Percentiles rank a stretch among this genome's conserved stretches.
phyloP scores from a whole-genome alignment of 2,888 invertebrate species.

The Ornithoptera priamus region DNA sequence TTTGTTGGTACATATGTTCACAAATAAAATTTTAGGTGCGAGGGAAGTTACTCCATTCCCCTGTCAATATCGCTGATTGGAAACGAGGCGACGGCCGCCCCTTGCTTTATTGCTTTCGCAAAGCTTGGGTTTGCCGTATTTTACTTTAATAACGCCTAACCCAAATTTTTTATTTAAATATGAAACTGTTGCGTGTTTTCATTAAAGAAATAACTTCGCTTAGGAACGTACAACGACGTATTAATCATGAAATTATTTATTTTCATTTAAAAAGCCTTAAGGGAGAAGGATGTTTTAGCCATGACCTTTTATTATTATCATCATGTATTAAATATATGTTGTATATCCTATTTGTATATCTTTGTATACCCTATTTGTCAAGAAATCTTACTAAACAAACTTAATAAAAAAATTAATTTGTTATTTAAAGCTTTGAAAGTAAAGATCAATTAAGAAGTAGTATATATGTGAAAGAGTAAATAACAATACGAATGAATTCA shows the following conservation, averaged over 20 bases:
- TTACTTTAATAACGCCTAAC: slow-evolving; percentile 27
- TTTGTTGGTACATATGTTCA: slow-evolving; percentile 33
- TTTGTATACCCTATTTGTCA: too few relatives aligned
- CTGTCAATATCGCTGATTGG: slow-evolving; percentile 66
- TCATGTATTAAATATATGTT: too few relatives aligned
- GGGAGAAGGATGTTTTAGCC: not conserved
- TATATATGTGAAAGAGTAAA: too few relatives aligned
- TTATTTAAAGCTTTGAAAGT: too few relatives aligned
- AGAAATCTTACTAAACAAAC: too few relatives aligned
- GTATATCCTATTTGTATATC: too few relatives aligned
- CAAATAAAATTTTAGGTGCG: slow-evolving; percentile 45
- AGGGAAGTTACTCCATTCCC: slow-evolving; percentile 41
- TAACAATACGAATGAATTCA: too few relatives aligned
- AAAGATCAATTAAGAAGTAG: too few relatives aligned
- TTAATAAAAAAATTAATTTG: too few relatives aligned
- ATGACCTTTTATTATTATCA: too few relatives aligned
- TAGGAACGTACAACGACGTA: not conserved
- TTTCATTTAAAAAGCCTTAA: not conserved
- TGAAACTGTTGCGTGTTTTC: slow-evolving; percentile 23
- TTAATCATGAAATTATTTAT: not conserved
- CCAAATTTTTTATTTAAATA: slow-evolving; percentile 30
- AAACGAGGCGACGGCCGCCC: slow-evolving; percentile 42
- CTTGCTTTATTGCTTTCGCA: slow-evolving; percentile 49
- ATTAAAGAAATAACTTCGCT: not conserved
- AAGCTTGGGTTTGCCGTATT: slow-evolving; percentile 28